A percentile compares a stretch with the other conserved stretches of the same genome.
Conservation (phyloP, 2,888 invertebrate species). For the Actias luna region DNA sequence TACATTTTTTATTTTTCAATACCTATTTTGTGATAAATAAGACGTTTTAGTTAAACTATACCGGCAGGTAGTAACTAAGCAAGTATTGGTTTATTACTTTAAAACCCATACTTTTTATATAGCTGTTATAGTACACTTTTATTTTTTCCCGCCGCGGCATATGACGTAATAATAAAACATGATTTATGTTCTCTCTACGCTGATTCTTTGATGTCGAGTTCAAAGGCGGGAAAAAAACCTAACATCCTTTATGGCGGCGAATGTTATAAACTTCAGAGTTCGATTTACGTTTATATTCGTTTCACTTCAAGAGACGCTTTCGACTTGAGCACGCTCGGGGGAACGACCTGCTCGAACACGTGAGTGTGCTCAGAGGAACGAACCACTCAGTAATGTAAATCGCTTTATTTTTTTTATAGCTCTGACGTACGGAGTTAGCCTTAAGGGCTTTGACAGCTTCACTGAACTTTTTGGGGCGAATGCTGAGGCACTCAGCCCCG, state of each 20-base stretch:
- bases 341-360: background rate
- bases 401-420: no score
- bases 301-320: background rate
- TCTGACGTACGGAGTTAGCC: no score
- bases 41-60: background rate
- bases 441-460: no score
- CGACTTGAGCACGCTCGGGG: background rate
- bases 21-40: background rate
- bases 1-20: background rate
- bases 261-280: background rate
- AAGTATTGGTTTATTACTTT: background rate
- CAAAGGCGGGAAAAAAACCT: conserved; percentile 1
- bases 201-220: background rate
- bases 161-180: background rate
- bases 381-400: background rate
- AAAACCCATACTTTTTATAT: background rate
- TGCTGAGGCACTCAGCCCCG: no score
- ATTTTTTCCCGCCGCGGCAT: background rate
- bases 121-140: background rate
- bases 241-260: background rate
- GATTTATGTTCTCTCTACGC: conserved; percentile 2
- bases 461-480: no score
- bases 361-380: no score
- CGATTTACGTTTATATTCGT: background rate
- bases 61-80: background rate